Evolutionary conservation across 1,140 invertebrate species (phyloP).

Genomic region (Atta cephalotes): DNA sequence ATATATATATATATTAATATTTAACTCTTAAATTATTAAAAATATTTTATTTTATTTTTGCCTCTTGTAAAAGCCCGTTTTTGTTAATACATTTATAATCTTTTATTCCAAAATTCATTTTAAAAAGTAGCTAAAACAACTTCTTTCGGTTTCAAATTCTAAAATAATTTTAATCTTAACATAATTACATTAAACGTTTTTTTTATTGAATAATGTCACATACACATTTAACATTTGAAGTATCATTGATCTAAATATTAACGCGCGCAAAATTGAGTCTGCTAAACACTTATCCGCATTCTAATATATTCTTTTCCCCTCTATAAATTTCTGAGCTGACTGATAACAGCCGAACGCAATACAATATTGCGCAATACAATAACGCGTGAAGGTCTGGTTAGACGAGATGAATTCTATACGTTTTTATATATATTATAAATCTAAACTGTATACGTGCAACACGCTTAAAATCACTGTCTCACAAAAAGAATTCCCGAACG

Average conservation of each 20-base stretch:
- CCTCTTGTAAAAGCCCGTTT: neutral
- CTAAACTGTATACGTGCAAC: neutral
- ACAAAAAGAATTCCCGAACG: conserved; percentile 16
- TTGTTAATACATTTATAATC: neutral
- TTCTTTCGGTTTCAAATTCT: neutral
- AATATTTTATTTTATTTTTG: conserved; percentile 1
- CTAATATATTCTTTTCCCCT: neutral
- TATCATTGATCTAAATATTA: neutral
- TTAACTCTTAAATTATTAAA: neutral
- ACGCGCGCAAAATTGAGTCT: neutral
- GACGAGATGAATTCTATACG: neutral
- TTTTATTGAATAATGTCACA: neutral
- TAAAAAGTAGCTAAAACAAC: neutral
- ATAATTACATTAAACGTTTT: neutral
- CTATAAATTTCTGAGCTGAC: neutral
- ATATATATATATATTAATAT: neutral
- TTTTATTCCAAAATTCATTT: neutral
- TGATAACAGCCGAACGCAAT: conserved; percentile 3
- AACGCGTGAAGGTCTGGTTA: neutral
- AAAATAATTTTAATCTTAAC: neutral
- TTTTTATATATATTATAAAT: neutral
- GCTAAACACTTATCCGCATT: neutral
- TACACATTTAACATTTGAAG: neutral
- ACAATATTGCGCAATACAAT: conserved; percentile 19
- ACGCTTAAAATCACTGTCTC: conserved; percentile 1